Evolutionary conservation across 2,113 vertebrate genomes (phyloP), one percentile per base, ranked within the genome.

Genomic region (Ancistrus triradiatus): DNA sequence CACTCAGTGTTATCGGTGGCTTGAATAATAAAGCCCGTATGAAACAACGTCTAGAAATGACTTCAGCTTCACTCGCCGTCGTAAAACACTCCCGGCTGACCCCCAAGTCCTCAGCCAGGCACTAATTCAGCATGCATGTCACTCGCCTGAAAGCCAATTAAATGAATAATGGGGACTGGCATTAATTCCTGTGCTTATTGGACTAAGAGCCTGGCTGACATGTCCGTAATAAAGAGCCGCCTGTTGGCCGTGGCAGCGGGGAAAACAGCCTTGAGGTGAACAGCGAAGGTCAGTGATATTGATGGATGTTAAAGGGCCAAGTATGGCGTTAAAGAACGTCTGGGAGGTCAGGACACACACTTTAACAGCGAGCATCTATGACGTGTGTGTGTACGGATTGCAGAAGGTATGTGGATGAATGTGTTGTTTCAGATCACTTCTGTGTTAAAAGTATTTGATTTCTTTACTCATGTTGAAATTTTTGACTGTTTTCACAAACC

Each of bases 121-220:
- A 38, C 46, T 70, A 74, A 72, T 68, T 72, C 59, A 53, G 43
- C 40, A 68, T 74, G 71, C 71, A 78, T 77, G 75, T 68, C 73
- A 65, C 63, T 66, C 28, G 63, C 70, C 68, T 74, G 75, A 68
- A 76, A 80, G 65, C 77, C 73, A 77, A 80, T 77, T 66, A 78
- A 28, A 64, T 67, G 57, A 74, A 72, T 77, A 82, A 80, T 77
- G 81, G 76, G 75, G 64, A 72, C 42, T 63, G 70, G 40, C 64
- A 76, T 77, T 75, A 51, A 75, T 74, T 63, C 27, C 43, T 59
- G 65, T 73, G 68, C 69, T 78, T 76, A 63, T 78, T 78, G 76
- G 57, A 73, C 56, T 75, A 38, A 66, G 44, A 73, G 66, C 38
- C 59, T 55, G 53, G 27, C 58, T 74, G 66, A 75, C 67, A 63